Evolutionary conservation across 2,797 vertebrate species (phyloP).

Genomic region (Ptychobarbus kaznakovi): DNA sequence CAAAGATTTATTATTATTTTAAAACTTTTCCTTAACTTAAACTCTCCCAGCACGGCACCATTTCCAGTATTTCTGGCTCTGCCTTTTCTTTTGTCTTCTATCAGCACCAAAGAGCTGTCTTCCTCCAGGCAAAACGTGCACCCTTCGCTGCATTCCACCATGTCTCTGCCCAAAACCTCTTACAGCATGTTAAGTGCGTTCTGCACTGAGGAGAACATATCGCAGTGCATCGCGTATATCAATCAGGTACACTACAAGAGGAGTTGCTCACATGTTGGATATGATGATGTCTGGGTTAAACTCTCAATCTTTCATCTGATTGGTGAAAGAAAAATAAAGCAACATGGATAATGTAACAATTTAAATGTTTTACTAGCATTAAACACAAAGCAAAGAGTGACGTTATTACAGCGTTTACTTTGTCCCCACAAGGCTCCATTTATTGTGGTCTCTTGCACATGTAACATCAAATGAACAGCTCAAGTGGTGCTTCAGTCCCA

Average conservation of each 20-base stretch:
- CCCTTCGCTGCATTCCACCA: constrained; percentile 76
- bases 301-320: background rate
- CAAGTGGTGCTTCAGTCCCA: background rate
- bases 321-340: background rate
- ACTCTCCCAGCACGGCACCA: background rate
- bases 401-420: background rate
- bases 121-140: constrained; percentile 80
- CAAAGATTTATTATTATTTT: background rate
- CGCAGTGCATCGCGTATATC: constrained; percentile 89
- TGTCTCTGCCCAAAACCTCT: constrained; percentile 80
- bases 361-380: background rate
- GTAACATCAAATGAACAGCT: background rate
- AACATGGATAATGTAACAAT: background rate
- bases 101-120: constrained; percentile 79
- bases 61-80: too few species aligned
- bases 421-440: background rate
- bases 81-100: constrained; percentile 44
- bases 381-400: background rate
- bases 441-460: background rate
- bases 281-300: constrained; percentile 57
- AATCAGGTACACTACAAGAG: constrained; percentile 83
- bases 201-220: constrained; percentile 93
- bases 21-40: background rate
- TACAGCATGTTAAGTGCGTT: constrained; percentile 87
- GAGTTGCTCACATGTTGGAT: constrained; percentile 72